phyloP scores from a whole-genome alignment of 2,113 vertebrate species.

The Oreochromis aureus region DNA sequence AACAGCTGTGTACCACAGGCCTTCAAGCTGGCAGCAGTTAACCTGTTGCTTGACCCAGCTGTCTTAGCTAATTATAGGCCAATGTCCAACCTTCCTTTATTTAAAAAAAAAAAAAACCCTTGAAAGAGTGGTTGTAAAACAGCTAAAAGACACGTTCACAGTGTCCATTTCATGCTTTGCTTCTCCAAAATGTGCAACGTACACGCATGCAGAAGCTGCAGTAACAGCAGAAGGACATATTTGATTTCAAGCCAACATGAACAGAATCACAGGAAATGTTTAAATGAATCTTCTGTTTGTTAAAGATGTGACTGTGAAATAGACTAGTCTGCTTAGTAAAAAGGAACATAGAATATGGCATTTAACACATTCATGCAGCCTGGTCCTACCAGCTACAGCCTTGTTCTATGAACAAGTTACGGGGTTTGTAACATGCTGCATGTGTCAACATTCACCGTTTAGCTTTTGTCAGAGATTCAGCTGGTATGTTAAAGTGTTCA shows the following conservation, averaged over 20 bases:
- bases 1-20: neutral
- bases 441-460: neutral
- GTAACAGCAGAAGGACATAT: neutral
- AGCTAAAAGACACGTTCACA: neutral
- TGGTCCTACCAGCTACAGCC: neutral
- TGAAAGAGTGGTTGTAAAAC: neutral
- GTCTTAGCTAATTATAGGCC: neutral
- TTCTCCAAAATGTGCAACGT: neutral
- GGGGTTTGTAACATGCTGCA: neutral
- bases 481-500: neutral
- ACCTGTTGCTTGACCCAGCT: neutral
- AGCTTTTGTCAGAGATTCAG: neutral
- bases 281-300: neutral
- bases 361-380: neutral
- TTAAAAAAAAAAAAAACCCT: neutral
- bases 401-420: neutral
- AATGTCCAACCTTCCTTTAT: fast-evolving
- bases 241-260: fast-evolving
- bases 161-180: neutral
- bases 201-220: neutral
- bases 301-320: neutral
- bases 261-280: neutral
- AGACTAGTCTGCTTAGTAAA: neutral
- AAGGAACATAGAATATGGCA: neutral
- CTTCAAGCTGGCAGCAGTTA: neutral